Percentiles rank a stretch among this genome's conserved stretches.
Conservation (phyloP, 2,888 invertebrate species). For the Troglohyphantes excavatus region DNA sequence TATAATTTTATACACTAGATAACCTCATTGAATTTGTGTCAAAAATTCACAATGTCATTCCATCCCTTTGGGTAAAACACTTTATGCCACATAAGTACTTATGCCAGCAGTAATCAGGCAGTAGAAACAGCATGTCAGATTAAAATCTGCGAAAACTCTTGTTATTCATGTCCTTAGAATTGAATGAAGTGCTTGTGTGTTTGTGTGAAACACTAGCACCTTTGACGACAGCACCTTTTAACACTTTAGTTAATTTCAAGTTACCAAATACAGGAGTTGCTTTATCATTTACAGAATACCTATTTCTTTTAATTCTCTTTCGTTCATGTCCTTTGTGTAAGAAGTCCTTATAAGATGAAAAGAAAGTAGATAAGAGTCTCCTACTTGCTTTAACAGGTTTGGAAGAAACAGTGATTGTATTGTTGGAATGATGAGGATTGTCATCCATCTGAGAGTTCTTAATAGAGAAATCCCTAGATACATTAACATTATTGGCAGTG, state of each 20-base stretch:
- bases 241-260: constrained; percentile 50
- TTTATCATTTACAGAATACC: constrained; percentile 45
- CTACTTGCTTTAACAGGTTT: constrained; percentile 48
- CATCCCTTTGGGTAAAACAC: constrained; percentile 13
- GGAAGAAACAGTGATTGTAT: constrained; percentile 53
- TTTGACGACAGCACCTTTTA: constrained; percentile 68
- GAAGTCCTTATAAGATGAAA: constrained; percentile 70
- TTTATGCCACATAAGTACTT: constrained; percentile 24
- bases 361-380: constrained; percentile 52
- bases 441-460: constrained; percentile 58
- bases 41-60: neutral
- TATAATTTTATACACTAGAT: neutral
- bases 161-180: constrained; percentile 7
- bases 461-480: constrained; percentile 15
- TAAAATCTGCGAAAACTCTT: constrained; percentile 32
- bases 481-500: constrained; percentile 53
- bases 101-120: constrained; percentile 65
- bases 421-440: constrained; percentile 58
- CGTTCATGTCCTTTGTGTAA: constrained; percentile 20
- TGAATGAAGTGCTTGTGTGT: neutral
- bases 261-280: constrained; percentile 57
- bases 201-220: constrained; percentile 58
- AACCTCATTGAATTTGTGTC: constrained; percentile 7
- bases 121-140: constrained; percentile 55
- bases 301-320: constrained; percentile 51